Percentiles rank a stretch among this genome's conserved stretches.
Evolutionary conservation across 2,888 invertebrate genomes (phyloP).

Genomic region (Papilio gigon): DNA sequence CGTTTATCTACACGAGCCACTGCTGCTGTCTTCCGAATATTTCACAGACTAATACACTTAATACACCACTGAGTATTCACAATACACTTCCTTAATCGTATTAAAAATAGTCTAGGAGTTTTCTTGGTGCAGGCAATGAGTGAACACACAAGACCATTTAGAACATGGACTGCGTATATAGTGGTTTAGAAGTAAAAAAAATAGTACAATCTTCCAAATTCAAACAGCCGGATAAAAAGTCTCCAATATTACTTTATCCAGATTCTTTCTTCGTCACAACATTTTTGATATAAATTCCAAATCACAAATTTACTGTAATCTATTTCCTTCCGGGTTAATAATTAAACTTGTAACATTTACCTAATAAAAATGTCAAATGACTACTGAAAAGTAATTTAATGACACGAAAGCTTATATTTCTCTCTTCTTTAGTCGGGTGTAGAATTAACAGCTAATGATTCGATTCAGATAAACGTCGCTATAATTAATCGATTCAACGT

Average conservation of each 20-base stretch:
- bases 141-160: background rate
- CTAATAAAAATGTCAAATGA: conserved; percentile 15
- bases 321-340: conserved; percentile 6
- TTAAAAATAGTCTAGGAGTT: background rate
- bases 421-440: conserved; percentile 7
- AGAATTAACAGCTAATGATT: conserved; percentile 18
- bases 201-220: too few relatives aligned
- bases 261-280: background rate
- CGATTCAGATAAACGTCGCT: conserved; percentile 10
- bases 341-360: background rate
- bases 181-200: too few relatives aligned
- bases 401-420: conserved; percentile 3
- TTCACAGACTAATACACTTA: conserved; percentile 12
- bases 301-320: background rate
- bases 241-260: background rate
- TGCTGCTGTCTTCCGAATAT: conserved; percentile 24
- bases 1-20: conserved; percentile 54
- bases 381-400: conserved; percentile 5
- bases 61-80: conserved; percentile 8
- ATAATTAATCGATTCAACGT: conserved; percentile 38
- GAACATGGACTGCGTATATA: too few relatives aligned
- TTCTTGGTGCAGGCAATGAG: background rate
- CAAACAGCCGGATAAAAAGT: too few relatives aligned
- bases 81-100: background rate
- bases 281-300: background rate